Evolutionary conservation across 2,797 vertebrate genomes (phyloP).

Genomic region (Stomatorhinus walkeri): DNA sequence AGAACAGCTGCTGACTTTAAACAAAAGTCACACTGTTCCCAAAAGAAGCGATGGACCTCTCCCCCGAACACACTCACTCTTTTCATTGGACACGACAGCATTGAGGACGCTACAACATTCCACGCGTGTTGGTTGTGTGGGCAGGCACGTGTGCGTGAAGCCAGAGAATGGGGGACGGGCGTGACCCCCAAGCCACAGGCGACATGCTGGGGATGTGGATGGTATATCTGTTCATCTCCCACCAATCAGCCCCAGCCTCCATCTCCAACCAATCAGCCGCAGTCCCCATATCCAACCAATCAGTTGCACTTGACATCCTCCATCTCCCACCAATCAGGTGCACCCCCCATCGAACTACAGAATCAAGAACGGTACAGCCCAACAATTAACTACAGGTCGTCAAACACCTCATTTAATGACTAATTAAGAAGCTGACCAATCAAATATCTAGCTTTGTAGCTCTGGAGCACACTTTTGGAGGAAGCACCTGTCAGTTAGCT

Average conservation of each 20-base stretch:
- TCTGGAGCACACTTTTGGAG: background rate
- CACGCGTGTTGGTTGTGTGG: background rate
- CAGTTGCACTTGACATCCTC: background rate
- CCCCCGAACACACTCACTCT: background rate
- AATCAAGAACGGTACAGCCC: background rate
- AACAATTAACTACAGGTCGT: background rate
- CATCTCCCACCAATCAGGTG: background rate
- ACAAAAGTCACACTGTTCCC: slow-evolving; percentile 60
- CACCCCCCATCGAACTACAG: background rate
- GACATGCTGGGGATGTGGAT: background rate
- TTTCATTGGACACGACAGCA: background rate
- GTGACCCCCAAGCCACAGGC: background rate
- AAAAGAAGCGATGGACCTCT: slow-evolving; percentile 44
- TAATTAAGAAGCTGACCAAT: background rate
- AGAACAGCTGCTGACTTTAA: slow-evolving; percentile 58
- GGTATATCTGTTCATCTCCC: background rate
- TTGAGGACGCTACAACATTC: background rate
- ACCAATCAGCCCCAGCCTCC: background rate
- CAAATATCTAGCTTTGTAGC: background rate
- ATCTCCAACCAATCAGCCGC: background rate
- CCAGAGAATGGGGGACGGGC: background rate
- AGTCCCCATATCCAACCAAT: background rate
- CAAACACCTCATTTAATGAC: background rate
- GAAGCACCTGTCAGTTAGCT: background rate
- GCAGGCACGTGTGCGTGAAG: background rate